Percentiles rank a stretch among this genome's conserved stretches.
These are phyloP conservation scores for Neofelis nebulosa DNA, from an alignment of 2,113 vertebrate genomes.

Conservation along the genomic window DNA sequence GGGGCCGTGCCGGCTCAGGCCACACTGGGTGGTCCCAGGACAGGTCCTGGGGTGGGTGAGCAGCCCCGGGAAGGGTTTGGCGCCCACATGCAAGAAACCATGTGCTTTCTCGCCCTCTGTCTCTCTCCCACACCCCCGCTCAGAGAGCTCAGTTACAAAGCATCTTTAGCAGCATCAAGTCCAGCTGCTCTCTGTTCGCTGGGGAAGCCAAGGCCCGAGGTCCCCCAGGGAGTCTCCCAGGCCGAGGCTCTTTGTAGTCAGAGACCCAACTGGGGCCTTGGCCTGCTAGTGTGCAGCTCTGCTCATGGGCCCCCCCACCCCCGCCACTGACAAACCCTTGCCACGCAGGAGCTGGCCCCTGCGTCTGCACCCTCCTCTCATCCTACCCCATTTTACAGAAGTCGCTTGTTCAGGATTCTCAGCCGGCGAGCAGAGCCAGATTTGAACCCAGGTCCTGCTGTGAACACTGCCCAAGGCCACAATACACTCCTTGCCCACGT, in stretches of 20 bases:
- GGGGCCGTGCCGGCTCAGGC: background rate
- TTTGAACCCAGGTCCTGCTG: background rate
- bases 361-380: background rate
- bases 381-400: too few species aligned
- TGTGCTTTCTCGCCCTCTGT: background rate
- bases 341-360: background rate
- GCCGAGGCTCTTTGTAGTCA: background rate
- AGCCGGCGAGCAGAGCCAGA: background rate
- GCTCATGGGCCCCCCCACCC: rapidly evolving
- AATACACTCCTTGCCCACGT: background rate
- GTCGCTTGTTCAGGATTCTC: background rate
- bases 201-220: background rate
- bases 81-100: background rate
- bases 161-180: background rate
- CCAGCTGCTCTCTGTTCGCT: background rate
- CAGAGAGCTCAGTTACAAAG: background rate
- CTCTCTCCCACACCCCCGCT: rapidly evolving
- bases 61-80: background rate
- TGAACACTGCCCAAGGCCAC: rapidly evolving
- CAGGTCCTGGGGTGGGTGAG: background rate
- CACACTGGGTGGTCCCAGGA: background rate
- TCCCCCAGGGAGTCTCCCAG: background rate
- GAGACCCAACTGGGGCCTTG: background rate
- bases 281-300: background rate
- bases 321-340: background rate